These are phyloP conservation scores for Patella ulyssiponensis DNA, from an alignment of 2,888 invertebrate genomes.

Conservation along the genomic window DNA sequence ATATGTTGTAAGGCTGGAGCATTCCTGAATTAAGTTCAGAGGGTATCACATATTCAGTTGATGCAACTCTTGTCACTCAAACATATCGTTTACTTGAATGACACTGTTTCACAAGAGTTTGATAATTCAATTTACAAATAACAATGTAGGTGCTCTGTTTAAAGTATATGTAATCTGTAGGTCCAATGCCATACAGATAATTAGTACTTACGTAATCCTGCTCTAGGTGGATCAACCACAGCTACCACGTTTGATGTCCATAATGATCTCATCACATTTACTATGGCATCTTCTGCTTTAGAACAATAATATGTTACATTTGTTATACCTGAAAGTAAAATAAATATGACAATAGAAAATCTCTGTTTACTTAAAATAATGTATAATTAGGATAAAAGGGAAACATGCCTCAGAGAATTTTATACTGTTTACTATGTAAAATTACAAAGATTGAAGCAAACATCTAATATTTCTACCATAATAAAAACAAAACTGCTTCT, in stretches of 20 bases:
- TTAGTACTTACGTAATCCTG: slow-evolving; percentile 78
- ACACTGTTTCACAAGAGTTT: too few relatives aligned
- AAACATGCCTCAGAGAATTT: not conserved
- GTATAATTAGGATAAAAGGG: not conserved
- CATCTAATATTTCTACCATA: not conserved
- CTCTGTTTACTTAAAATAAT: not conserved
- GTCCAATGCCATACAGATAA: too few relatives aligned
- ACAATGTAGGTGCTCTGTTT: too few relatives aligned
- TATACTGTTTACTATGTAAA: too few relatives aligned
- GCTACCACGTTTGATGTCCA: slow-evolving; percentile 79
- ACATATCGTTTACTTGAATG: too few relatives aligned
- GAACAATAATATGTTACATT: slow-evolving; percentile 88
- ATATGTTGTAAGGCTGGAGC: too few relatives aligned
- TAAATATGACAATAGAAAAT: not conserved
- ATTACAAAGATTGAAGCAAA: not conserved
- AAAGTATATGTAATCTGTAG: too few relatives aligned
- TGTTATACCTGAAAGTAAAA: slow-evolving; percentile 57
- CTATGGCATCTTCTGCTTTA: slow-evolving; percentile 90
- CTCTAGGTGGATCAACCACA: slow-evolving; percentile 95
- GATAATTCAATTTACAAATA: too few relatives aligned
- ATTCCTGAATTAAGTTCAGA: too few relatives aligned
- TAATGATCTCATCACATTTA: slow-evolving; percentile 62
- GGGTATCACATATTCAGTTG: too few relatives aligned
- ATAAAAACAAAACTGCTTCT: too few relatives aligned
- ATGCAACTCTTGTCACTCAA: too few relatives aligned